Evolutionary conservation across 2,888 invertebrate species (phyloP), one percentile per base, ranked within the genome.

Genomic region (Ennomos erosarius): DNA sequence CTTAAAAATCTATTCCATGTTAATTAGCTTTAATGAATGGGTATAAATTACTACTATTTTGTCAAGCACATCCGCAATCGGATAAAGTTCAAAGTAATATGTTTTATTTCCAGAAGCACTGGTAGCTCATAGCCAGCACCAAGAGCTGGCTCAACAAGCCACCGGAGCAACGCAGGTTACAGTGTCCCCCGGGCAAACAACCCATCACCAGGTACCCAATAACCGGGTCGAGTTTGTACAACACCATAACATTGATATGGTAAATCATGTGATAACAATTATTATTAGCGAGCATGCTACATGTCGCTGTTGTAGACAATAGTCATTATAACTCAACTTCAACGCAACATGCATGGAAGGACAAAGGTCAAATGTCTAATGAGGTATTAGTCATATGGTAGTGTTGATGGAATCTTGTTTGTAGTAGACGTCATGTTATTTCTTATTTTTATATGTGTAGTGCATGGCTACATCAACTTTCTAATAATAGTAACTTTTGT

Each of bases 181-280:
- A 67, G 88, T 92, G 69, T 76, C 73, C 70, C 76, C 74, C 51
- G 75, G 79, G 67, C 85, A 84, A 64, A 64, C 92, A 62, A 74
- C 92, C 70, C 90, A 88, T 55, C 92, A 92, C 80, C 92, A 93
- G 88, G 92, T 92, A 90, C 88, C 92, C 89, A 92, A 84, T 87
- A 90, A 85, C 68, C 90, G 92, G 88, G 89, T 92, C 83, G 92
- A 91, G 78, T 91, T 92, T 90, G 87, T 92, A 81, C 90, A 90
- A 85, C 92, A 93, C 87, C 93, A 92, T 91, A 91, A 86, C 87
- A 88, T 90, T 85, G 91, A 92, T 88, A 90, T 92, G 92, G 92
- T 92, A 92, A 91, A 88, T 90, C 79, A 85, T 56, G 82, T 85
- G 87, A 84, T 87, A 86, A 89, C 82, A 84, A 76, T 79, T 77